Percentiles rank a stretch among this genome's conserved stretches.
Conservation (phyloP, 2,888 invertebrate species). For the Plagiodera versicolora region DNA sequence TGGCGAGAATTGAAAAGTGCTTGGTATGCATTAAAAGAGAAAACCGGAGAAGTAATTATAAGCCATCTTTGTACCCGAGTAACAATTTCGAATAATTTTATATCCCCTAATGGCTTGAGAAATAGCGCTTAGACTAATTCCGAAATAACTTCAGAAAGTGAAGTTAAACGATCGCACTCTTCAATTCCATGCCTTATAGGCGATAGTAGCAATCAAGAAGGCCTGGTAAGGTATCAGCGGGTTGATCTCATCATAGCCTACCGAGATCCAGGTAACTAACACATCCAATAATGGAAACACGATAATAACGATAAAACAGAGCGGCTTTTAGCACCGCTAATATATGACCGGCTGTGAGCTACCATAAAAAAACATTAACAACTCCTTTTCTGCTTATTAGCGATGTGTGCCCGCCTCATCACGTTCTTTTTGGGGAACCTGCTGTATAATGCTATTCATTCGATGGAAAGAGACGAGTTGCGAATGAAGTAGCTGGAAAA, state of each 20-base stretch:
- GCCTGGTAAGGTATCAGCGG: constrained; percentile 31
- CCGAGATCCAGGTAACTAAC: constrained; percentile 45
- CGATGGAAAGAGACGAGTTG: not conserved
- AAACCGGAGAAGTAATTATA: not conserved
- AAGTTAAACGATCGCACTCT: constrained; percentile 22
- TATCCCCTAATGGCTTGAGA: constrained; percentile 23
- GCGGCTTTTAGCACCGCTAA: constrained; percentile 46
- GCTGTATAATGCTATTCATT: not conserved
- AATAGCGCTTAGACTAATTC: constrained; percentile 31
- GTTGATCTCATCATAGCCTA: constrained; percentile 42
- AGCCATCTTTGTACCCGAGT: not conserved
- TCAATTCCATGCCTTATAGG: constrained; percentile 17
- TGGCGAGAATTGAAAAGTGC: not conserved
- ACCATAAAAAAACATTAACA: constrained; percentile 43
- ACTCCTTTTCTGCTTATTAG: constrained; percentile 46
- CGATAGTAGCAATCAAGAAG: constrained; percentile 25
- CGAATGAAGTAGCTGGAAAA: not conserved
- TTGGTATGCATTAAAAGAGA: not conserved
- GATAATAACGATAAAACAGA: constrained; percentile 50
- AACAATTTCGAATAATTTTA: constrained; percentile 23
- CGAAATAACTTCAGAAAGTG: constrained; percentile 30
- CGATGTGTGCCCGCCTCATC: constrained; percentile 31
- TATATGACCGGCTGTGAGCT: constrained; percentile 44
- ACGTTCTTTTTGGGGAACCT: not conserved
- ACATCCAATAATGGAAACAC: constrained; percentile 50